phyloP scores from a whole-genome alignment of 1,140 invertebrate genomes.

The Lutraria rhynchaena region DNA sequence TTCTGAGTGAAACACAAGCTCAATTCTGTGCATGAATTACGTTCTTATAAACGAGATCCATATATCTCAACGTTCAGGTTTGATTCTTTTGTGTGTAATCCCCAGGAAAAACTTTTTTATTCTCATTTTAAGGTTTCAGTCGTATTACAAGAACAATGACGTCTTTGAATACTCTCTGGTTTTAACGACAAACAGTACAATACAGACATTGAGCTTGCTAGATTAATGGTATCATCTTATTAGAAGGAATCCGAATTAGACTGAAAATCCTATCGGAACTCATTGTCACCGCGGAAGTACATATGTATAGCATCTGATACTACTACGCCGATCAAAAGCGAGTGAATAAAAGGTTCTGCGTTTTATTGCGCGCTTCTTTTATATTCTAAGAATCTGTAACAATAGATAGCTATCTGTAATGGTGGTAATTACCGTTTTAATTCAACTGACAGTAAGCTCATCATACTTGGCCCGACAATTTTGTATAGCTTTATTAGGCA shows the following conservation, averaged over 20 bases:
- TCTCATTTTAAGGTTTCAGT: constrained; percentile 37
- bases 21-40: too few species aligned
- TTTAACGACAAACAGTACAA: constrained; percentile 51
- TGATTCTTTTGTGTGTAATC: constrained; percentile 9
- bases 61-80: too few species aligned
- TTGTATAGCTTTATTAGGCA: constrained; percentile 50
- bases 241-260: constrained; percentile 53
- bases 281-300: constrained; percentile 52
- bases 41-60: too few species aligned
- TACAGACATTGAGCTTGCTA: constrained; percentile 22
- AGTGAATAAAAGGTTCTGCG: constrained; percentile 38
- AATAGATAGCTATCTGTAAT: constrained; percentile 46
- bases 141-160: constrained; percentile 47
- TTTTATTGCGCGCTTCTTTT: constrained; percentile 56
- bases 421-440: constrained; percentile 53
- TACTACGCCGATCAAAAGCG: constrained; percentile 55
- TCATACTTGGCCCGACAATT: constrained; percentile 40
- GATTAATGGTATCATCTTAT: constrained; percentile 56
- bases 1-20: too few species aligned
- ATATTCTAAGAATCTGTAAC: constrained; percentile 55
- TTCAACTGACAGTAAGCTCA: constrained; percentile 54
- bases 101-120: constrained; percentile 50
- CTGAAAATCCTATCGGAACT: constrained; percentile 52
- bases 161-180: constrained; percentile 37
- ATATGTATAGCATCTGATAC: constrained; percentile 43